These are phyloP conservation scores for Lepilemur ruficaudatus DNA, from an alignment of 2,797 vertebrate genomes.

Conservation along the genomic window DNA sequence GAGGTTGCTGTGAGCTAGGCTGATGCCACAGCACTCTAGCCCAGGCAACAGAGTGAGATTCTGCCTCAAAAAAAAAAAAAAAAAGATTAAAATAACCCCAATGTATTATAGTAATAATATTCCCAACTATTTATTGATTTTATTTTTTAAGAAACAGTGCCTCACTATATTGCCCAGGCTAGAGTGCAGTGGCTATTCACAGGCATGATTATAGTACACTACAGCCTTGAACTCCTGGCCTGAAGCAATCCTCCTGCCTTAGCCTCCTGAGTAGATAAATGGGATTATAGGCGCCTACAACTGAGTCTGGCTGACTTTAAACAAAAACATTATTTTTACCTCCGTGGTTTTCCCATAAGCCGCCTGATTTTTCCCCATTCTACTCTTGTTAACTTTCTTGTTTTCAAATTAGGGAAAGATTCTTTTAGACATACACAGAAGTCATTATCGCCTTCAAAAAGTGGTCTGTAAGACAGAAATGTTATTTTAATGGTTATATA, in stretches of 20 bases:
- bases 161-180: not conserved
- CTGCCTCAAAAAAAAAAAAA: no score
- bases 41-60: no score
- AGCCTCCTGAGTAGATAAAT: not conserved
- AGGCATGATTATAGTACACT: not conserved
- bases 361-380: constrained; percentile 99
- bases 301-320: not conserved
- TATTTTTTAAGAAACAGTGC: not conserved
- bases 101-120: not conserved
- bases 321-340: constrained; percentile 85
- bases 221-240: not conserved
- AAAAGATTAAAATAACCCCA: not conserved
- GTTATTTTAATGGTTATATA: constrained; percentile 51
- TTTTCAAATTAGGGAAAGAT: constrained; percentile 98
- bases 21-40: no score
- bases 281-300: not conserved
- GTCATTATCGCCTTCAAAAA: constrained; percentile 99
- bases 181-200: not conserved
- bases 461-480: constrained; percentile 89
- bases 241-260: not conserved
- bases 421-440: constrained; percentile 99
- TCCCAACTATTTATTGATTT: not conserved
- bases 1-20: no score
- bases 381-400: constrained; percentile 96
- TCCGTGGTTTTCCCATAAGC: constrained; percentile 98